Base-by-base conservation (phyloP, 2,113 vertebrate genomes). In the Tiliqua scincoides region DNA sequence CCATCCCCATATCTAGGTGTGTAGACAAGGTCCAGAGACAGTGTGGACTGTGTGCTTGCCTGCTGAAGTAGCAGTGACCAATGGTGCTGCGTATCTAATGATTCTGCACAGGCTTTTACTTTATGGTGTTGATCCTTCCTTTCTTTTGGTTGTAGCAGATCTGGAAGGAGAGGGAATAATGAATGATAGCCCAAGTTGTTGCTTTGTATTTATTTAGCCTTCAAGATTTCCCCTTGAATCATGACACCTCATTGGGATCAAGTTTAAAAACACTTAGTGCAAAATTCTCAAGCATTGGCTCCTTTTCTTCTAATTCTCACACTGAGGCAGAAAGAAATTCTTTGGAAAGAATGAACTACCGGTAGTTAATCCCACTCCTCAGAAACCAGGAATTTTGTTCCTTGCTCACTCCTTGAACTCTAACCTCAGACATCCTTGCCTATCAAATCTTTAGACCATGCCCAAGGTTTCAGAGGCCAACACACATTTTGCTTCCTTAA, bases 261-360 rank as follows among this genome's bases (percentile, higher is more conserved):
- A 59, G 30, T 43, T 21, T 15, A 11, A 7, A 27, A 79, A 27
- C 37, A 2, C 20, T 23, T 68, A 27, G 3, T 65, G 11, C 67
- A 77, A 59, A 25, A 70, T 32, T 18, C 2, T 70, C 18, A 25
- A 15, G 21, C 17, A 25, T 3, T 43, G 62, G 1, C 37, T 48
- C 68, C 18, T 72, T 12, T 52, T n/a, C 18, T 52, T 72, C 18
- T n/a, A 18, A 4, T 25, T 52, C 63, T 54, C 4, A 82, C 12
- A 32, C 17, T 32, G 30, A 43, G 65, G 6, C 15, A n/a, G 76
- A 35, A 78, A 12, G 35, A 27, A 20, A 52, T 70, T 68, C 40
- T 32, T 20, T 21, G 43, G 30, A 18, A 23, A 30, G 48, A 35
- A 61, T 0, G 43, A 57, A 3, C 40, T 0, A 0, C n/a, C n/a